Evolutionary conservation across 2,797 vertebrate genomes (phyloP), one percentile per base, ranked within the genome.

Genomic region (Sparus aurata): DNA sequence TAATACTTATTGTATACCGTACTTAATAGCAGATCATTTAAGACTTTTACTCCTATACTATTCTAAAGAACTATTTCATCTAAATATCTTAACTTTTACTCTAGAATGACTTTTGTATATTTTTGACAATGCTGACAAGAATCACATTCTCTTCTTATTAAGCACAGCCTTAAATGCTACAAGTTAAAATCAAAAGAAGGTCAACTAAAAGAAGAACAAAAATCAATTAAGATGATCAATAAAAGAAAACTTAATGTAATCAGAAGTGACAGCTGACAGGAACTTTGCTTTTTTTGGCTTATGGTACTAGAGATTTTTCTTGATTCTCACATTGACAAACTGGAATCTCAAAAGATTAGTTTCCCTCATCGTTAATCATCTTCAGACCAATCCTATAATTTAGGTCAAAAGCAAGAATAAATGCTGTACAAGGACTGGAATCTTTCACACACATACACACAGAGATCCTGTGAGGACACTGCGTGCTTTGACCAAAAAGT

Each of bases 381-480:
- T 41, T 43, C 13, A 47, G 9, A 55, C 20, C 15, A 61, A 60
- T 45, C 25, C 43, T 25, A 38, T 75, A 58, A 53, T 1, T 20
- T 2, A 65, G 22, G 11, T 60, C 18, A 87, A 49, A 12, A 30
- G 52, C 30, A 63, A 54, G 6, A 69, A 17, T 5, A 77, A 54
- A 58, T 41, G 30, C n/a, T n/a, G 55, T n/a, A 65, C 8, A 41
- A 17, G 11, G 12, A 34, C 15, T 54, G 16, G 41, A 70, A 61
- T 65, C 15, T 53, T 11, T 72, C 57, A 63, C n/a, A 22, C 50
- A 22, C 50, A 12, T 4, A 25, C 41, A 34, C 38, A 55, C 13
- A 67, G 2, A 69, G 8, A 55, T 73, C 60, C 16, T 46, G 20
- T 73, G 70, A 82, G 67, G 30, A 79, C 67, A 66, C 27, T 15